phyloP scores from a whole-genome alignment of 2,113 vertebrate species.

The Eptatretus burgeri region DNA sequence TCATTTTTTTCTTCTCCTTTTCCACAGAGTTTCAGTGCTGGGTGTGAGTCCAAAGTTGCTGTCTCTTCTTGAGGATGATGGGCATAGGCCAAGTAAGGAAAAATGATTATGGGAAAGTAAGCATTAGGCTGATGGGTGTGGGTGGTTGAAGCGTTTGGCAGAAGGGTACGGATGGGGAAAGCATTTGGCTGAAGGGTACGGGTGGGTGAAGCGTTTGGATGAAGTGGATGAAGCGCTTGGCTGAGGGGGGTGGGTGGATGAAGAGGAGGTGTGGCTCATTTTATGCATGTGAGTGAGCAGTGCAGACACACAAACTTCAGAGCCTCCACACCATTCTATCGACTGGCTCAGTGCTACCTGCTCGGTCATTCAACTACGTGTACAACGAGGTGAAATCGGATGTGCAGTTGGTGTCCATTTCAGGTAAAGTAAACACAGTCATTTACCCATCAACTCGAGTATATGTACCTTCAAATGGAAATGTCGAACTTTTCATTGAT shows the following conservation, averaged over 20 bases:
- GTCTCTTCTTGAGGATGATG: slow-evolving; percentile 49
- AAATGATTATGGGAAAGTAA: too few relatives aligned
- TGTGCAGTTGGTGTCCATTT: slow-evolving; percentile 64
- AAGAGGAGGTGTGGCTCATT: too few relatives aligned
- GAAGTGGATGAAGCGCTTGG: too few relatives aligned
- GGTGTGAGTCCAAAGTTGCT: slow-evolving; percentile 84
- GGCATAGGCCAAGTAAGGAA: slow-evolving; percentile 44
- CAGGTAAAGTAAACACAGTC: slow-evolving; percentile 22
- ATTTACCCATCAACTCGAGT: too few relatives aligned
- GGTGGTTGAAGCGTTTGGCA: too few relatives aligned
- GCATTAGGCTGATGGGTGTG: too few relatives aligned
- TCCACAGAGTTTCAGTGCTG: slow-evolving; percentile 54
- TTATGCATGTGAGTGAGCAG: slow-evolving; percentile 15
- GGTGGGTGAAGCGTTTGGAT: too few relatives aligned
- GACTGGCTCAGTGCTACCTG: slow-evolving; percentile 60
- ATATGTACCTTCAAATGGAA: too few relatives aligned
- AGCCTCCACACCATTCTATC: slow-evolving; percentile 70
- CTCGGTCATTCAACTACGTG: slow-evolving; percentile 72
- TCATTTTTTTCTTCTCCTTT: not conserved
- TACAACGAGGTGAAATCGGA: slow-evolving; percentile 47
- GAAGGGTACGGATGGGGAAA: too few relatives aligned
- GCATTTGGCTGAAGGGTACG: too few relatives aligned
- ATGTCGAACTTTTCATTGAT: not conserved
- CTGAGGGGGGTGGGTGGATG: too few relatives aligned
- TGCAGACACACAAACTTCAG: slow-evolving; percentile 52